These are phyloP conservation scores for Nephrotoma flavescens DNA, from an alignment of 2,888 invertebrate species.

Conservation along the genomic window DNA sequence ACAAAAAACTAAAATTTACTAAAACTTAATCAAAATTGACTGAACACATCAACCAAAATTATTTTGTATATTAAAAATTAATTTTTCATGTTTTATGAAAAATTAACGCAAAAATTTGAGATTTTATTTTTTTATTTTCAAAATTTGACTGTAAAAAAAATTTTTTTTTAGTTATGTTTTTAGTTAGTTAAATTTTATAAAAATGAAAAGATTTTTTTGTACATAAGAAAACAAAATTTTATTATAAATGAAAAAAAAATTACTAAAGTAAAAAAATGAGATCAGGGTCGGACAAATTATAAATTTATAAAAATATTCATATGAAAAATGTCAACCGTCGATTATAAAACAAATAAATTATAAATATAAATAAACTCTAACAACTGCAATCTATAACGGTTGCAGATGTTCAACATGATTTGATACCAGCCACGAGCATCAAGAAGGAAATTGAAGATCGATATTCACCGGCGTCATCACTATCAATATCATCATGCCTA, in stretches of 20 bases:
- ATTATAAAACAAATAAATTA: conserved; percentile 11
- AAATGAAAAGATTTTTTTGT: background rate
- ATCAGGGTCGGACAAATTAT: conserved; percentile 16
- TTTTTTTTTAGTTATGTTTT: background rate
- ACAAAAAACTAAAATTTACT: background rate
- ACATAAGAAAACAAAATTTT: conserved; percentile 4
- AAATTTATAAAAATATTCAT: conserved; percentile 9
- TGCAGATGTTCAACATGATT: conserved; percentile 19
- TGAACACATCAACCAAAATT: background rate
- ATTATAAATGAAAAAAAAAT: conserved; percentile 4
- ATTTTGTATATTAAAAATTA: background rate
- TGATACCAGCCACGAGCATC: conserved; percentile 7
- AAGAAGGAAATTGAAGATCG: conserved; percentile 17
- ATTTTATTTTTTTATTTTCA: conserved; percentile 4
- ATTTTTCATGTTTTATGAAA: background rate
- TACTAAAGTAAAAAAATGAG: conserved; percentile 5
- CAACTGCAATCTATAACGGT: conserved; percentile 15
- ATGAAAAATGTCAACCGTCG: conserved; percentile 6
- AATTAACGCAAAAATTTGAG: background rate
- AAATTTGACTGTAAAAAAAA: conserved; percentile 1
- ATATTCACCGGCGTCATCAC: conserved; percentile 23
- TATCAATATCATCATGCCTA: conserved; percentile 22
- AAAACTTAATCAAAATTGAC: background rate
- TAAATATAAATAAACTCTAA: conserved; percentile 15
- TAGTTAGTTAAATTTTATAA: background rate